phyloP scores from a whole-genome alignment of 2,888 invertebrate species.

The Portevinia maculata region DNA sequence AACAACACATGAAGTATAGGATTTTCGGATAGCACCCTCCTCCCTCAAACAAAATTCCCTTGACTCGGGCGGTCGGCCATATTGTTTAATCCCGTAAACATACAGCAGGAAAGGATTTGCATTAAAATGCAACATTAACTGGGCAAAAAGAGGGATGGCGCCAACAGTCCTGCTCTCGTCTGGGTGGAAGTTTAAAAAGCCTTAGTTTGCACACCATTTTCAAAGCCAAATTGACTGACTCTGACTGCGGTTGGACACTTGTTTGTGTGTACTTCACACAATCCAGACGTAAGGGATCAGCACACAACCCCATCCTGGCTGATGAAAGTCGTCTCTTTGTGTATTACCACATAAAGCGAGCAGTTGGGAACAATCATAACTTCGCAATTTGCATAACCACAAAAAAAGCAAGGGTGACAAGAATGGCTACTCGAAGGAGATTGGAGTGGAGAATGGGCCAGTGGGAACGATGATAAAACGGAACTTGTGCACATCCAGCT shows the following conservation, averaged over 20 bases:
- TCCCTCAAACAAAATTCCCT: background rate
- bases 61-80: slow-evolving; percentile 56
- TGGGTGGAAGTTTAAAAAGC: slow-evolving; percentile 41
- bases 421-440: slow-evolving; percentile 10
- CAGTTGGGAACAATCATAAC: slow-evolving; percentile 70
- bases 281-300: background rate
- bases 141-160: background rate
- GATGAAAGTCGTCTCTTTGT: slow-evolving; percentile 12
- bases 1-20: slow-evolving; percentile 21
- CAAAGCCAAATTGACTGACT: slow-evolving; percentile 73
- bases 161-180: background rate
- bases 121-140: slow-evolving; percentile 73
- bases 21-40: slow-evolving; percentile 2
- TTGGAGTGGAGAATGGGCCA: background rate
- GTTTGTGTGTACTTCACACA: slow-evolving; percentile 46
- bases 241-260: slow-evolving; percentile 71
- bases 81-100: slow-evolving; percentile 73
- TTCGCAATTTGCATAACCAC: slow-evolving; percentile 74
- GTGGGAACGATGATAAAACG: slow-evolving; percentile 24
- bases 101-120: slow-evolving; percentile 69
- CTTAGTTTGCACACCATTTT: slow-evolving; percentile 67
- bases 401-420: slow-evolving; percentile 57
- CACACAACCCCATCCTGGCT: background rate
- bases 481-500: slow-evolving; percentile 31
- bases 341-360: slow-evolving; percentile 57